Evolutionary conservation across 2,888 invertebrate genomes (phyloP), one percentile per base, ranked within the genome.

Genomic region (Aproaerema taeniolella): DNA sequence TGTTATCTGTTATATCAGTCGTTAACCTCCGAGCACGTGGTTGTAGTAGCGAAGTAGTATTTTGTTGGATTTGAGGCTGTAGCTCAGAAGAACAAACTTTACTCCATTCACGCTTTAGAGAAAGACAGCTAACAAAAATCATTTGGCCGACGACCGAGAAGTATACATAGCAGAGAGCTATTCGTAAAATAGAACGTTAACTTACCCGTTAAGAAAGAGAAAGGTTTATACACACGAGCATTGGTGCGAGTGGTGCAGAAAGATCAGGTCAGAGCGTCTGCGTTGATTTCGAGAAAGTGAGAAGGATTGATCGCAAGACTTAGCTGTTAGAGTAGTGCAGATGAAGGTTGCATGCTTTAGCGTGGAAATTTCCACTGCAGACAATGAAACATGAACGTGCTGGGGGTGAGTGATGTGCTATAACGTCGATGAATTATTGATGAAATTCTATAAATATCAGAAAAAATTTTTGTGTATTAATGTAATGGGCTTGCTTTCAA

Each of bases 131-230:
- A 83, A 80, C 82, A 69, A 79, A 76, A 85, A 74, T 82, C 74
- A 73, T 79, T 83, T 83, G 73, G 81, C 69, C 73, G 75, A 71
- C 81, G 86, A 86, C 85, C 74, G 86, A 86, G 86, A 86, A 85
- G 86, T 85, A 85, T 83, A 85, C 85, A 86, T 83, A 83, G 78
- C 79, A 68, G 73, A 67, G 80, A 86, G 86, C 86, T 86, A 85
- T 86, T 73, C 81, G 85, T 82, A 82, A 82, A 85, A 83, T 82
- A 82, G 82, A 82, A 83, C 79, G 80, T 63, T 76, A 69, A 71
- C 64, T 77, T 73, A 69, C 50, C 49, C 53, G 53, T 55, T 46
- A 49, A 43, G 72, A 85, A 58, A 66, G 77, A 80, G 83, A 83
- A 39, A 50, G 61, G 47, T 39, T 62, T 68, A 85, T 72, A 45